These are phyloP conservation scores for Aplidium turbinatum DNA, from an alignment of 23 tunicate species.

Conservation along the genomic window DNA sequence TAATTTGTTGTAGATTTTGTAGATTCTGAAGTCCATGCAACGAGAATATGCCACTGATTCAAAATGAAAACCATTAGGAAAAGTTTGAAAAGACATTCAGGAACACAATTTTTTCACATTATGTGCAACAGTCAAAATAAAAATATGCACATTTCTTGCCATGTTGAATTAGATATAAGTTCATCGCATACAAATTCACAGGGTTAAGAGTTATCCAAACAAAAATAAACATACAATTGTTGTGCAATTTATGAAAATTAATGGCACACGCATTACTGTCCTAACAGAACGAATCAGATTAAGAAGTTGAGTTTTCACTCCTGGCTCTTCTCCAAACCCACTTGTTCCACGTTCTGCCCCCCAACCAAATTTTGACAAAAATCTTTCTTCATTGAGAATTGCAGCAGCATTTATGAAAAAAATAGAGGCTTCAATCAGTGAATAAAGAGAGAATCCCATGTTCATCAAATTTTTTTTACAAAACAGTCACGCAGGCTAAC, in stretches of 20 bases:
- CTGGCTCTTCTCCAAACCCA: constrained; percentile 92
- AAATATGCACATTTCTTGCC: no score
- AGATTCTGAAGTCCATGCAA: no score
- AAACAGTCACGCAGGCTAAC: no score
- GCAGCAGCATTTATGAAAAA: constrained; percentile 89
- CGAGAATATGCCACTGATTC: no score
- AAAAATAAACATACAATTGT: constrained; percentile 66
- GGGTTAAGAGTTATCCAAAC: constrained; percentile 82
- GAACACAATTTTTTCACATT: no score
- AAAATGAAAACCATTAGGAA: no score
- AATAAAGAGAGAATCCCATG: constrained; percentile 86
- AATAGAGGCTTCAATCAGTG: constrained; percentile 85
- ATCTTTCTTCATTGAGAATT: constrained; percentile 86
- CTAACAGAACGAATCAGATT: constrained; percentile 86
- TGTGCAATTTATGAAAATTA: constrained; percentile 75
- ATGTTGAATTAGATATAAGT: no score
- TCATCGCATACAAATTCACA: no score
- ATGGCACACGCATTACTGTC: constrained; percentile 93
- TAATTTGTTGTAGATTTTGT: no score
- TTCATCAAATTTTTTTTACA: no score
- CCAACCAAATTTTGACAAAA: constrained; percentile 86
- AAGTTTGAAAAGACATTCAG: no score
- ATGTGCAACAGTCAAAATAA: no score
- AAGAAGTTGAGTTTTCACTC: constrained; percentile 81
- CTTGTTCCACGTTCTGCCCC: constrained; percentile 81